Conservation (phyloP, 2,113 vertebrate species). For the Hipposideros armiger region DNA sequence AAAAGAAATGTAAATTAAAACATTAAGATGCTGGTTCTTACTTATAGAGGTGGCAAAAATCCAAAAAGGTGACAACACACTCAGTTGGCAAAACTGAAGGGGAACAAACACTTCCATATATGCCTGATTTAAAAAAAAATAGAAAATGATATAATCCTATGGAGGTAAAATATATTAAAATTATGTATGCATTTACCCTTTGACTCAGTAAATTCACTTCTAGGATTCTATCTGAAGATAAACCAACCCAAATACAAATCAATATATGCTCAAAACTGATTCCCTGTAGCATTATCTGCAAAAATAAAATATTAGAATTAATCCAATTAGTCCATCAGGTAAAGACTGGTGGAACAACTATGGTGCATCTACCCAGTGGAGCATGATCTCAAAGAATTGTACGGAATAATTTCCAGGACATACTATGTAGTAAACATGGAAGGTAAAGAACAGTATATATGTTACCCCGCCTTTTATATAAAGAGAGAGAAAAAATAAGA, state of each 20-base stretch:
- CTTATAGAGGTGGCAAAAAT: neutral
- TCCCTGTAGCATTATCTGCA: neutral
- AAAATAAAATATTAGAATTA: neutral
- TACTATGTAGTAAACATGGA: neutral
- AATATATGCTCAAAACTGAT: neutral
- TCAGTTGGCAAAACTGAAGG: neutral
- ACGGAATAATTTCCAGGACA: neutral
- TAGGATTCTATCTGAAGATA: neutral
- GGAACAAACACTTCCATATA: neutral
- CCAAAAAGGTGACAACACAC: neutral
- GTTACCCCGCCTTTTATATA: neutral
- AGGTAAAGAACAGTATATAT: neutral
- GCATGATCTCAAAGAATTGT: neutral
- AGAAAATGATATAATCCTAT: neutral
- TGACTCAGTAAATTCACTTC: neutral
- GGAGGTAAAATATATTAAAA: neutral
- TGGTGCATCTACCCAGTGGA: neutral
- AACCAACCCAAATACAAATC: neutral
- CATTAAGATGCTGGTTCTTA: neutral
- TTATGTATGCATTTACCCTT: neutral
- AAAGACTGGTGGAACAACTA: neutral
- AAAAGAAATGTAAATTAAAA: slow-evolving; percentile 32
- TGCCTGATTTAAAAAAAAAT: neutral
- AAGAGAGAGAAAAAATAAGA: neutral
- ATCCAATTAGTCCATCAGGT: neutral